Base-by-base conservation (phyloP, 2,113 vertebrate species). In the Eurypyga helias region DNA sequence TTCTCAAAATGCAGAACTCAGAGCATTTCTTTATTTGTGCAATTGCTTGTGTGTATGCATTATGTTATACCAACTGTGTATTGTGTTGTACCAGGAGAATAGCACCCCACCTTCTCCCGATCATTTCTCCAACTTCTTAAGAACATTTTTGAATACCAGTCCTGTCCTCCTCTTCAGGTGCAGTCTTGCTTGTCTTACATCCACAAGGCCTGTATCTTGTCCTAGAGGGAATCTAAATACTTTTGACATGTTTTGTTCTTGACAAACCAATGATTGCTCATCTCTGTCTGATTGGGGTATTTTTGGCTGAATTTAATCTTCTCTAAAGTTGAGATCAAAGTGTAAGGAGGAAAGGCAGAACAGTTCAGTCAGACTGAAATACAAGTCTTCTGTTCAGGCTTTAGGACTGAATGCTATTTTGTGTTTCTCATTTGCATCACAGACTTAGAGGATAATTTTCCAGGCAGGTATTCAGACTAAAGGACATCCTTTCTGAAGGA, bases 31-130 rank as follows among this genome's bases (percentile, higher is more conserved):
- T 76, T 17, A 10, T 83, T 65, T 83, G 29, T 69, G 17, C 11
- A 20, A 6, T 55, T 7, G 2, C n/a, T 61, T 17, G 14, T 1
- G 3, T 26, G 17, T 2, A 0, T 64, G 31, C 16, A 1, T 61
- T 73, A 14, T 41, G 17, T 86, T 72, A 25, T 10, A 48, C 11
- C 9, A 6, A 3, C 46, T 7, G 5, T 15, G 5, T n/a, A 38
- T 83, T 58, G 12, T 38, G 13, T 77, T 87, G 5, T 13, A 19
- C 29, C 4, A 3, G 17, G 51, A 54, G 83, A 71, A 31, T 4
- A 81, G 58, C 33, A 55, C 3, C 18, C 7, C 11, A 43, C 12
- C 31, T 88, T 86, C 49, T 77, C 33, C 34, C 1, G 2, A 23
- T 51, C 6, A 4, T 64, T 94, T 89, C 49, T 84, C 2, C 43